Conservation (phyloP, 2,113 vertebrate genomes). For the Camelus dromedarius region DNA sequence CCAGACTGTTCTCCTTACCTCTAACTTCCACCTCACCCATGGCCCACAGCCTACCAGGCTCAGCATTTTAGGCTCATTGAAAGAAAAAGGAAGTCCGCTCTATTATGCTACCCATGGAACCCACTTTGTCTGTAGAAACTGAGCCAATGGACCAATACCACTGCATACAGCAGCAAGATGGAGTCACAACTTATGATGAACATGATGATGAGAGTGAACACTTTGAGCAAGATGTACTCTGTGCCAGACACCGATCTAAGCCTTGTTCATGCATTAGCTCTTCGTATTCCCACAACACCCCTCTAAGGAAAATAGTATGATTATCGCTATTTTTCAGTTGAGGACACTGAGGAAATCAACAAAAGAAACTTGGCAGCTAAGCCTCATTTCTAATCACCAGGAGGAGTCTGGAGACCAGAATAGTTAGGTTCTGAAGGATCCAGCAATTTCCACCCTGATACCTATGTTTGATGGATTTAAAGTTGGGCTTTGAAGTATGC, state of each 20-base stretch:
- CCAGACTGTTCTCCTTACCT: neutral
- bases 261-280: neutral
- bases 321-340: neutral
- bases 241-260: neutral
- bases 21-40: neutral
- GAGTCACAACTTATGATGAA: neutral
- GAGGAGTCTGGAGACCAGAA: neutral
- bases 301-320: neutral
- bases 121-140: neutral
- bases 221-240: neutral
- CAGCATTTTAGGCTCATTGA: neutral
- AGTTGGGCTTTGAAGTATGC: neutral
- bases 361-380: neutral
- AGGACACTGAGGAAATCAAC: neutral
- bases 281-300: neutral
- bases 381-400: neutral
- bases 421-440: neutral
- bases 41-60: neutral
- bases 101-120: neutral
- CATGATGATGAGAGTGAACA: neutral
- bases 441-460: neutral
- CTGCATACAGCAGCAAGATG: neutral
- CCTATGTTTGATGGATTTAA: neutral
- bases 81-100: neutral
- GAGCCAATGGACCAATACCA: too few relatives aligned